Base-by-base conservation (phyloP, 2,113 vertebrate genomes). In the Thermophis baileyi region DNA sequence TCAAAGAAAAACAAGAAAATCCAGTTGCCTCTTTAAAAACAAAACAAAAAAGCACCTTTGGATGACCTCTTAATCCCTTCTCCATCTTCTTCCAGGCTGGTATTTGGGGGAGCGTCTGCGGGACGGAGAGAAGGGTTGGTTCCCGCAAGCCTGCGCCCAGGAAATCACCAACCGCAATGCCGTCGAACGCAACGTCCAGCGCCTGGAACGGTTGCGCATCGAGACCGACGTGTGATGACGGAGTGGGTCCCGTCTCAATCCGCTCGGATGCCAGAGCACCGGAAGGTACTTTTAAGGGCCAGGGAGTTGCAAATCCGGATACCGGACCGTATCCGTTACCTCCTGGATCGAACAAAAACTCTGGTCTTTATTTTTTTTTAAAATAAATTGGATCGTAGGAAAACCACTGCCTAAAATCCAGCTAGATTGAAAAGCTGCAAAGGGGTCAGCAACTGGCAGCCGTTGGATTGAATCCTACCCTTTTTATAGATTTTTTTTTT, bases 41-140 rank as follows among this genome's bases (percentile, higher is more conserved):
- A n/a, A n/a, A n/a, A n/a, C n/a, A n/a, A n/a, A n/a, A 22, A 27
- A 60, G 9, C 25, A 10, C 24, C 8, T 27, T 27, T 27, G 25
- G 57, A 60, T 60, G 57, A 60, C 25, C 57, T 60, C 57, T 60
- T 11, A 60, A 27, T 60, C 25, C 53, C 53, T 50, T 44, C 55
- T 55, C 7, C 2, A 57, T 11, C 0, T 20, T 46, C 8, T 7
- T 16, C 6, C 87, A 98, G 98, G 98, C 27, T 99, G 98, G 98
- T 97, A 97, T 85, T 97, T 98, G 0, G 99, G 99, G 0, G 99
- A 99, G 95, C 95, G 99, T 35, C 98, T 99, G 90, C 95, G 98
- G 1, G 99, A 99, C 0, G 99, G 99, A 0, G 98, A 98, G 88
- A 95, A 63, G 0, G 99, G 99, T 93, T 99, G 99, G 99, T 99